Base-by-base conservation (phyloP, 2,888 invertebrate genomes). In the Luperina testacea region DNA sequence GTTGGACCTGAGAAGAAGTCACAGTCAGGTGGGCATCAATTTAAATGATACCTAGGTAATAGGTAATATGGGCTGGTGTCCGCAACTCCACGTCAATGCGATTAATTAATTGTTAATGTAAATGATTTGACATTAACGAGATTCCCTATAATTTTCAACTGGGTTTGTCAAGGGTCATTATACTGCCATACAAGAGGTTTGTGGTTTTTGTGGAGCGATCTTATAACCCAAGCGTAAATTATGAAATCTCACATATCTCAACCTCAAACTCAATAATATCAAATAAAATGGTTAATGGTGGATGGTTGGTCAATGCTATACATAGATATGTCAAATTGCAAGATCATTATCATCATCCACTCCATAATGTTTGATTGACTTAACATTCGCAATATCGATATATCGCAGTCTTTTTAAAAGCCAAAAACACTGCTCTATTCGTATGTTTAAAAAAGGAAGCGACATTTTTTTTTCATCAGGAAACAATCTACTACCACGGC, bases 1-100 rank as follows among this genome's bases (percentile, higher is more conserved):
- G 27, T 93, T 98, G 67, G 98, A 98, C 94, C 94, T 98, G 72
- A 93, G 98, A 77, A 94, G 98, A 86, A 97, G 97, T 90, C 97
- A 98, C 90, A 98, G 98, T 89, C 98, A 98, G 95, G 98, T 97
- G 83, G 2, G 45, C 9, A 8, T 11, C n/a, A 38, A 64, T 38
- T 64, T 64, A 38, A 71, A n/a, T 38, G 2, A 27, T n/a, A n/a
- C n/a, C n/a, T n/a, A n/a, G n/a, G n/a, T n/a, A n/a, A n/a, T 68
- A 32, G 32, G 32, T 32, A 32, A 32, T 32, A 32, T 1, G 32
- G 32, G 32, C 32, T 32, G 32, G 32, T 32, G 32, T 32, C 32
- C 32, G 32, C 32, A 32, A 32, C 32, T 32, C 32, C 32, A 32
- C 32, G 32, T 32, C 32, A 32, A 32, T 32, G 32, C 32, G 32